Conservation (phyloP, 2,113 vertebrate genomes). For the Coreoperca whiteheadi region DNA sequence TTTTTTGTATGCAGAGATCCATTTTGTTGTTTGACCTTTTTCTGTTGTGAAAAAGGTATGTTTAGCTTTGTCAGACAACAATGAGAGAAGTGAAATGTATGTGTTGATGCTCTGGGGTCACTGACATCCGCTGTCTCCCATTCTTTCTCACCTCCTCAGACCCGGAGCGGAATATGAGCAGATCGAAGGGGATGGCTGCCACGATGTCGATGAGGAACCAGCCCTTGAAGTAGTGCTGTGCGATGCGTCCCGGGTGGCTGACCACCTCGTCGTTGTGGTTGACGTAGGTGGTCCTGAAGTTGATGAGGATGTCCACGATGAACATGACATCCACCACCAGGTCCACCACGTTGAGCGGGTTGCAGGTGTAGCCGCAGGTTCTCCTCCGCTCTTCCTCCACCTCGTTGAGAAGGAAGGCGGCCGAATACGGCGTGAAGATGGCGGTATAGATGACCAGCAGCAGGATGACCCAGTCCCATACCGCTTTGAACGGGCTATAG, state of each 20-base stretch:
- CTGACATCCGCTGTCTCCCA: not conserved
- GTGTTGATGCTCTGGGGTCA: not conserved
- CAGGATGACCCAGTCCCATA: conserved; percentile 99
- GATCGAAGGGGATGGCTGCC: conserved; percentile 96
- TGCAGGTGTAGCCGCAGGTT: conserved; percentile 93
- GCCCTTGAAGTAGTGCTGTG: conserved; percentile 98
- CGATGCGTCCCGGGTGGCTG: conserved; percentile 94
- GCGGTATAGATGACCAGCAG: conserved; percentile 98
- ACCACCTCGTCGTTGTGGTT: conserved; percentile 98
- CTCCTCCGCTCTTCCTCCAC: conserved; percentile 89
- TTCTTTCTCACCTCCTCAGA: conserved; percentile 91
- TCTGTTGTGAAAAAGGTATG: not conserved
- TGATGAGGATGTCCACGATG: conserved; percentile 97
- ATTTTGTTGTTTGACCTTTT: not conserved
- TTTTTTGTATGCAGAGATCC: not conserved
- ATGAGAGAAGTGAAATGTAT: not conserved
- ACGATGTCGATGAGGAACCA: conserved; percentile 99
- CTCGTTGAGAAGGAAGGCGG: conserved; percentile 96
- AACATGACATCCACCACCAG: conserved; percentile 99
- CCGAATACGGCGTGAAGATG: conserved; percentile 96
- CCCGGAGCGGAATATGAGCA: conserved; percentile 95
- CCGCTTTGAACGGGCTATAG: conserved; percentile 98
- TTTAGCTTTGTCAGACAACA: not conserved
- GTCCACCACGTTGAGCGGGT: conserved; percentile 96
- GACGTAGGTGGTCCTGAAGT: conserved; percentile 99